A percentile compares a stretch with the other conserved stretches of the same genome.
Conservation (phyloP, 2,797 vertebrate genomes). For the Psittacula echo region DNA sequence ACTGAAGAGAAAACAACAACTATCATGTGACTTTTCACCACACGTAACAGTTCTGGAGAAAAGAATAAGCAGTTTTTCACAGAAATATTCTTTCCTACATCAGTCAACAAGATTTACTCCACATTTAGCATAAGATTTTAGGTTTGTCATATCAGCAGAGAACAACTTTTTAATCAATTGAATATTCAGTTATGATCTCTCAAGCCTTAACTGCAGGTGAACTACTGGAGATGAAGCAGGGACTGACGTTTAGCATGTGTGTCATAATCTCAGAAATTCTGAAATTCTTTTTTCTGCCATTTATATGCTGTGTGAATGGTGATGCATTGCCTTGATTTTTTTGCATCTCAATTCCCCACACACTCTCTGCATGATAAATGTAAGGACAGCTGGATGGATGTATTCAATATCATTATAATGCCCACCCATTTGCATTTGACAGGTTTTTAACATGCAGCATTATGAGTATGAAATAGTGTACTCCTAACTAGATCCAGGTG, state of each 20-base stretch:
- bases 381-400: not conserved
- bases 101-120: not conserved
- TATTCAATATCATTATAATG: not conserved
- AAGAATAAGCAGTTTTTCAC: not conserved
- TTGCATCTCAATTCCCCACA: not conserved
- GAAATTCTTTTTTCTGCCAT: not conserved
- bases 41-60: not conserved
- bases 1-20: not conserved
- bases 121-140: not conserved
- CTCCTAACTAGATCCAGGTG: not conserved
- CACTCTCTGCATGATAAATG: not conserved
- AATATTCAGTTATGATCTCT: not conserved
- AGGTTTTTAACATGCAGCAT: not conserved
- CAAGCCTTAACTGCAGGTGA: not conserved
- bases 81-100: not conserved
- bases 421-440: not conserved
- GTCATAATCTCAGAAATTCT: not conserved
- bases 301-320: not conserved
- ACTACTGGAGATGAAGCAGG: not conserved
- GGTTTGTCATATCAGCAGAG: not conserved
- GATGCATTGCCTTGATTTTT: not conserved
- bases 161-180: not conserved
- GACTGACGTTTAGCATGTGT: not conserved
- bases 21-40: not conserved
- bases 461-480: not conserved